A percentile compares a stretch with the other conserved stretches of the same genome.
Evolutionary conservation across 2,888 invertebrate species (phyloP).

Genomic region (Argyresthia goedartella): DNA sequence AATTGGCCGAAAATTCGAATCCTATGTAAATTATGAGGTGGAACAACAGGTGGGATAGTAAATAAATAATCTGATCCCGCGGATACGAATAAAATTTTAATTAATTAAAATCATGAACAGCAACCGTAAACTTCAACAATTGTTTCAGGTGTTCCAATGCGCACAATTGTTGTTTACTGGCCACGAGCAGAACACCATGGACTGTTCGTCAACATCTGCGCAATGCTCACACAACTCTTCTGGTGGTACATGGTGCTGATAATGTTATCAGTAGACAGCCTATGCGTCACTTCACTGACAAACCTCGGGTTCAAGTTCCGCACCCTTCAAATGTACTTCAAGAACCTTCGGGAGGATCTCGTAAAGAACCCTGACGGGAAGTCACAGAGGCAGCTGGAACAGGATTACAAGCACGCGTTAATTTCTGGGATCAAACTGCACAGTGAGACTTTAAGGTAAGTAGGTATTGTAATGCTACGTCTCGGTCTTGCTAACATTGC

Average conservation of each 20-base stretch:
- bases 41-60: no score
- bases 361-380: conserved; percentile 15
- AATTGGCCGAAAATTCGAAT: no score
- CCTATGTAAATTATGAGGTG: no score
- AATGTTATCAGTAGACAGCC: conserved; percentile 30
- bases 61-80: no score
- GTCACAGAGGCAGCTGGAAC: conserved; percentile 13
- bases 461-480: conserved; percentile 1
- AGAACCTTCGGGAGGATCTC: conserved; percentile 19
- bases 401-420: conserved; percentile 27
- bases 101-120: no score
- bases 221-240: conserved; percentile 29
- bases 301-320: conserved; percentile 33
- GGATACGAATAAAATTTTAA: no score
- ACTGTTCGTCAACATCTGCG: conserved; percentile 21
- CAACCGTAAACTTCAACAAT: no score
- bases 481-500: no score
- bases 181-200: conserved; percentile 25
- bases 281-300: conserved; percentile 28
- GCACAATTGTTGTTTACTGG: conserved; percentile 30
- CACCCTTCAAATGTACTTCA: conserved; percentile 27
- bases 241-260: conserved; percentile 35
- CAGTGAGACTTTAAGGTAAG: conserved; percentile 36
- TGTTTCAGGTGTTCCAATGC: conserved; percentile 29
- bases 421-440: conserved; percentile 34